These are phyloP conservation scores for Troilus luridus DNA, from an alignment of 2,888 invertebrate species.

Conservation along the genomic window DNA sequence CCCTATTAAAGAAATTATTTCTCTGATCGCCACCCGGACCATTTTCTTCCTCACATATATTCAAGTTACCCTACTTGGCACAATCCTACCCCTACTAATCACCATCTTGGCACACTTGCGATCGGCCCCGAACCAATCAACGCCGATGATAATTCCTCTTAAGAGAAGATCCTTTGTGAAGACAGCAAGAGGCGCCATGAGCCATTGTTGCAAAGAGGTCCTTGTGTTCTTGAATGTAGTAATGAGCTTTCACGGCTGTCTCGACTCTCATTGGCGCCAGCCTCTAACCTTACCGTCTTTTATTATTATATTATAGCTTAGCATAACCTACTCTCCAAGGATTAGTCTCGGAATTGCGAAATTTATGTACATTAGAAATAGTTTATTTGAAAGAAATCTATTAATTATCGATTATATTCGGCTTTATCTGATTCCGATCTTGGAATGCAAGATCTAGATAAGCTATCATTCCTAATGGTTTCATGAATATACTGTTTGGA, in stretches of 20 bases:
- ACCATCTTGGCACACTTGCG: not conserved
- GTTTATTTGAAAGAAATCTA: not conserved
- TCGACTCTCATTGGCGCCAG: conserved; percentile 56
- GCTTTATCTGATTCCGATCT: not conserved
- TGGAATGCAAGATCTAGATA: not conserved
- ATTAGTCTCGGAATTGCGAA: not conserved
- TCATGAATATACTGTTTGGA: not conserved
- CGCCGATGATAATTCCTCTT: not conserved
- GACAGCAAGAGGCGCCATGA: not conserved
- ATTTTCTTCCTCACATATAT: no score
- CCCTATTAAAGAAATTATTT: no score
- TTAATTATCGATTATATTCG: not conserved
- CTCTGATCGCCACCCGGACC: no score
- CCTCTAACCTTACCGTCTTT: conserved; percentile 31
- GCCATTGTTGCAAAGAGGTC: conserved; percentile 58
- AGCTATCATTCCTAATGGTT: not conserved
- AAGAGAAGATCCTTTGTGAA: not conserved
- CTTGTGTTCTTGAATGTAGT: conserved; percentile 57
- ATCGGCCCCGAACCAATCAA: not conserved
- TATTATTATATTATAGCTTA: conserved; percentile 28
- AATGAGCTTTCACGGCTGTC: conserved; percentile 59
- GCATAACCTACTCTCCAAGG: not conserved
- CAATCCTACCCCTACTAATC: not conserved
- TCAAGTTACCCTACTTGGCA: not conserved
- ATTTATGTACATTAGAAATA: not conserved